phyloP scores from a whole-genome alignment of 2,888 invertebrate species.

The Chaetoderma sp. region DNA sequence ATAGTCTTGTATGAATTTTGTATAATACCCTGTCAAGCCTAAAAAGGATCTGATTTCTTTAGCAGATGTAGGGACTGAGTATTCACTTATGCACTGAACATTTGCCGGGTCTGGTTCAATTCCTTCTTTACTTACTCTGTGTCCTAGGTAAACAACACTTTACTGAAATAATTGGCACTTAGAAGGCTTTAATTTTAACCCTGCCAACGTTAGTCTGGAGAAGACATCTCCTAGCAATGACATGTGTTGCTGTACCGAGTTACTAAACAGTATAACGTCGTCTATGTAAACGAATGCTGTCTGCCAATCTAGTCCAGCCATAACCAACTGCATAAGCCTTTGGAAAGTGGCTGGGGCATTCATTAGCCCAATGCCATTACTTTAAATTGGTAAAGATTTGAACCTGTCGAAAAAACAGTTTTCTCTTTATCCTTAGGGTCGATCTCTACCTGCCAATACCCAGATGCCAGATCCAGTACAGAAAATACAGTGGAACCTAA shows the following conservation, averaged over 20 bases:
- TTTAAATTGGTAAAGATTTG: too few species aligned
- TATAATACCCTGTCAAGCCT: conserved; percentile 24
- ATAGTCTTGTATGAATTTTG: conserved; percentile 27
- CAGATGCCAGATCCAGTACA: too few species aligned
- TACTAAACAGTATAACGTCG: conserved; percentile 38
- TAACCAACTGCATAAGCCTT: too few species aligned
- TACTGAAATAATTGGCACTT: conserved; percentile 38
- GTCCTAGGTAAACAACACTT: conserved; percentile 20
- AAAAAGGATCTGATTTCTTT: conserved; percentile 13
- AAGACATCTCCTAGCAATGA: conserved; percentile 36
- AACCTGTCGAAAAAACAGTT: too few species aligned
- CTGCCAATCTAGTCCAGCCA: too few species aligned
- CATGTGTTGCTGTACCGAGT: conserved; percentile 23
- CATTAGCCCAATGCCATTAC: too few species aligned
- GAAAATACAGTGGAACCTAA: too few species aligned
- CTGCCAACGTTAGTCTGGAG: conserved; percentile 28
- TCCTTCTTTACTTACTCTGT: conserved; percentile 6
- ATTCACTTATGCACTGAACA: not conserved
- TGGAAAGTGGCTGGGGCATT: too few species aligned
- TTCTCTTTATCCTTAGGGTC: too few species aligned
- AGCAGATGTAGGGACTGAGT: conserved; percentile 10
- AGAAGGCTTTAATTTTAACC: conserved; percentile 39
- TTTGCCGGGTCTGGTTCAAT: conserved; percentile 14
- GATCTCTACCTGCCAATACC: too few species aligned
- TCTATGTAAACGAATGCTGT: conserved; percentile 40